Evolutionary conservation across 2,113 vertebrate genomes (phyloP).

Genomic region (Lepus americanus): DNA sequence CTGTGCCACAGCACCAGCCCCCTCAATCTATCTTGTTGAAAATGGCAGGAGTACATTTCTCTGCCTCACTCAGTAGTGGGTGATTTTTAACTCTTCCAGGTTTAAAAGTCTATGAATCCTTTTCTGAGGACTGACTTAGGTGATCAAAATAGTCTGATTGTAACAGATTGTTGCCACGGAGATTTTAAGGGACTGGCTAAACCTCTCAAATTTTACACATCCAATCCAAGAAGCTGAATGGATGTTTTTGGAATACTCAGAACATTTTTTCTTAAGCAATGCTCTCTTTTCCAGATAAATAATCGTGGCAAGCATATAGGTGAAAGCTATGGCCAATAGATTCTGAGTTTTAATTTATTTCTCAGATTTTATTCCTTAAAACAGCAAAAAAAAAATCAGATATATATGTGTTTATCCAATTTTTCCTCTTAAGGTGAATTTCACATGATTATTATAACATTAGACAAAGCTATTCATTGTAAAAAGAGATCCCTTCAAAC

Average conservation of each 20-base stretch:
- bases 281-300: neutral
- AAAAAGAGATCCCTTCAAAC: conserved; percentile 1
- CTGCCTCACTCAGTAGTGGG: neutral
- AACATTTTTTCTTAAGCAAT: neutral
- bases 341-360: conserved; percentile 43
- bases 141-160: neutral
- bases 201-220: neutral
- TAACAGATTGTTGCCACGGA: conserved; percentile 10
- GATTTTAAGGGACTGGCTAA: neutral
- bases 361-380: neutral
- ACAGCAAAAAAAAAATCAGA: neutral
- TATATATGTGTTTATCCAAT: neutral
- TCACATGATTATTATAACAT: neutral
- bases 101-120: neutral
- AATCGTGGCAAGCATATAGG: neutral
- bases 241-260: conserved; percentile 16
- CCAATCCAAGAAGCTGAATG: neutral
- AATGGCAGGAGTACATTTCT: neutral
- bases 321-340: neutral
- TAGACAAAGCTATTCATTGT: conserved; percentile 6
- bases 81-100: neutral
- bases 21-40: conserved; percentile 20
- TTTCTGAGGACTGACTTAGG: neutral
- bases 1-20: too few species aligned
- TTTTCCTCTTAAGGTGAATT: conserved; percentile 50